Conservation (phyloP, 2,797 vertebrate genomes). For the Rhinella marina region DNA sequence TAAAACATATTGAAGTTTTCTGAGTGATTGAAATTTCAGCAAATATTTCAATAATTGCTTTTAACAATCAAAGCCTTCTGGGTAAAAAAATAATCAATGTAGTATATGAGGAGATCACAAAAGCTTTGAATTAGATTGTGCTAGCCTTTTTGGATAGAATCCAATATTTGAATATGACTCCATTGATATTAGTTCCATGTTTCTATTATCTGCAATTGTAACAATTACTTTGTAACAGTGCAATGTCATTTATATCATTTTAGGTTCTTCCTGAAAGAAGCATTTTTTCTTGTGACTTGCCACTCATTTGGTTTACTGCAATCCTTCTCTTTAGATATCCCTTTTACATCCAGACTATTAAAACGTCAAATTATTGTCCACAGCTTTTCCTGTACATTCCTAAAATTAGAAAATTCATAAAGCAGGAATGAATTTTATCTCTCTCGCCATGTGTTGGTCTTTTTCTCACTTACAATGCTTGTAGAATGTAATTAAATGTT, state of each 20-base stretch:
- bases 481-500: background rate
- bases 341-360: constrained; percentile 9
- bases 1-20: background rate
- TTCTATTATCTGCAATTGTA: constrained; percentile 25
- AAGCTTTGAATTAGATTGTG: background rate
- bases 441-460: background rate
- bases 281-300: constrained; percentile 4
- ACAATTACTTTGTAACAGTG: constrained; percentile 15
- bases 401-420: constrained; percentile 10
- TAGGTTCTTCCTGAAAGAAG: constrained; percentile 28
- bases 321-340: background rate
- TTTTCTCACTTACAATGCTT: background rate
- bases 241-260: constrained; percentile 16
- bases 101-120: background rate
- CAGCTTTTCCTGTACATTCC: background rate
- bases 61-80: background rate
- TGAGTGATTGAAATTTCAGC: background rate
- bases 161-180: background rate
- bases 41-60: background rate
- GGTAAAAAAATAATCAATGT: background rate
- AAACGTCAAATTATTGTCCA: background rate
- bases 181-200: constrained; percentile 1
- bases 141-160: background rate
- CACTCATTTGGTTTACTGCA: background rate
- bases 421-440: background rate